Evolutionary conservation across 2,888 invertebrate genomes (phyloP), one percentile per base, ranked within the genome.

Genomic region (Tineola bisselliella): DNA sequence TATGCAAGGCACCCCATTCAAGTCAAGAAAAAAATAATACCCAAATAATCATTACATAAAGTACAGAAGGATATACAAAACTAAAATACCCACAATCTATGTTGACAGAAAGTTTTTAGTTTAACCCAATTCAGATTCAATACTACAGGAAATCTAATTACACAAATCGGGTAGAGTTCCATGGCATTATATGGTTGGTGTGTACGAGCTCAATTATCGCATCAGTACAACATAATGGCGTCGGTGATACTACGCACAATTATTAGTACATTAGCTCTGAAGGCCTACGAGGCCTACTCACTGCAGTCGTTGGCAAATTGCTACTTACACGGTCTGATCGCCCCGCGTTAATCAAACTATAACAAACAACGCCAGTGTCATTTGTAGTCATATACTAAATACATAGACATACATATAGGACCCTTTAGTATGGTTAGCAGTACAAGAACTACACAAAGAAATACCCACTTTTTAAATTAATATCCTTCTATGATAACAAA

Each of bases 221-320:
- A 72, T 77, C 77, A 73, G 64, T 64, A 64, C 68, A 67, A 70
- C 65, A 64, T 73, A 74, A 70, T 71, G 70, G 66, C 65, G 64
- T 63, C 64, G 66, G 64, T 69, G 66, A 71, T 70, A 73, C 69
- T 68, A 68, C 69, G 69, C 64, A 70, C 70, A 73, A 75, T 76
- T 72, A 76, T 73, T 69, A 69, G 64, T 66, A 66, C 71, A 73
- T 73, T 72, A 70, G 68, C 67, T 63, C 6, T 33, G 33, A 44
- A 44, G 61, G 30, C 13, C 17, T 15, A 54, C 56, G 31, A 58
- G 44, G 25, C 31, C 13, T 43, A 54, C 58, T 13, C 59, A 62
- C 54, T 48, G 65, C 62, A 64, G 64, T 65, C 62, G 64, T 67
- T 63, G 64, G 65, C 67, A 68, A 68, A 68, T 66, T 67, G 68